Percentiles rank a stretch among this genome's conserved stretches.
phyloP scores from a whole-genome alignment of 2,113 vertebrate species.

The Zootoca vivipara region DNA sequence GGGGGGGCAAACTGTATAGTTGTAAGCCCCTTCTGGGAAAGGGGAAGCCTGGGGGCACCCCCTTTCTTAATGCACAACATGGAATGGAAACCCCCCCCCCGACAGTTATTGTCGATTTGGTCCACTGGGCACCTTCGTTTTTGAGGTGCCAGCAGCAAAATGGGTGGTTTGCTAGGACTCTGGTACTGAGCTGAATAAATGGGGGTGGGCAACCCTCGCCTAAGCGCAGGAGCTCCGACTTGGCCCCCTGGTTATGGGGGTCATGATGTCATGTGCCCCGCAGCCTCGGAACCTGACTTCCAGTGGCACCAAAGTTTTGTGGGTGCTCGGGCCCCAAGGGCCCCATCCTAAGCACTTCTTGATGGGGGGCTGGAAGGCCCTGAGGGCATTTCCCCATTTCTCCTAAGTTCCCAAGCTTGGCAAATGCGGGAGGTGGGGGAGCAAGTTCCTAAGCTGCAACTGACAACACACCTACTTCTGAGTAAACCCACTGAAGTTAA shows the following conservation, averaged over 20 bases:
- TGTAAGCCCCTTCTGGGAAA: neutral
- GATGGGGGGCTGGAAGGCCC: neutral
- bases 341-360: no score
- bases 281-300: no score
- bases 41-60: neutral
- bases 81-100: neutral
- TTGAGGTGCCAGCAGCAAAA: neutral
- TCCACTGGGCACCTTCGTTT: rapidly evolving
- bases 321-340: no score
- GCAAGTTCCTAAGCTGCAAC: neutral
- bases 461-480: neutral
- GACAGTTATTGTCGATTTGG: neutral
- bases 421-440: neutral
- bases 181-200: rapidly evolving
- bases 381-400: neutral
- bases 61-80: neutral
- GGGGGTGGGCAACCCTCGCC: neutral
- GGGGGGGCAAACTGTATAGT: no score
- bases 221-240: no score
- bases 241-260: no score
- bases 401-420: neutral
- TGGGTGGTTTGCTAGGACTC: no score
- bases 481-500: neutral
- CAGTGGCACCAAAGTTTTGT: no score
- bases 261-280: no score